Percentiles rank a stretch among this genome's conserved stretches.
Evolutionary conservation across 2,113 vertebrate genomes (phyloP).

Genomic region (Rostratula benghalensis): DNA sequence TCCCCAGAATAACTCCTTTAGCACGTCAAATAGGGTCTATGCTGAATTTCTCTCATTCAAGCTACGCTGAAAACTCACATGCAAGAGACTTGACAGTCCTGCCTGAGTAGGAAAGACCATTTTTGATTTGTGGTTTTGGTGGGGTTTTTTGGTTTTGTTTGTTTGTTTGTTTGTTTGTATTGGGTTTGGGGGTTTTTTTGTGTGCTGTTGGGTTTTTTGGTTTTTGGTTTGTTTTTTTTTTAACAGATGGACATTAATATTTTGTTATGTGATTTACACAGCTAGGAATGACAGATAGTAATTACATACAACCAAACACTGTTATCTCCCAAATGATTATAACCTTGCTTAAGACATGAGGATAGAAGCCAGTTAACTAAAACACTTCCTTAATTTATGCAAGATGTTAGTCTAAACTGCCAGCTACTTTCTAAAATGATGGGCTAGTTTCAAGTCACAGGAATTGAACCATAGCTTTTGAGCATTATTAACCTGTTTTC

Average conservation of each 20-base stretch:
- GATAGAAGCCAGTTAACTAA: background rate
- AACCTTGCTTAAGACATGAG: background rate
- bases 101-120: background rate
- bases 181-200: too few species aligned
- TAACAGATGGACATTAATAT: background rate
- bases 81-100: background rate
- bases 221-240: background rate
- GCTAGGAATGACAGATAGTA: background rate
- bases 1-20: background rate
- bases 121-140: too few species aligned
- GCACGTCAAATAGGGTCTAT: background rate
- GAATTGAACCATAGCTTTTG: background rate
- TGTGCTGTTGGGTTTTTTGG: too few species aligned
- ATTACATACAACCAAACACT: background rate
- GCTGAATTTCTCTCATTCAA: background rate
- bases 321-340: background rate
- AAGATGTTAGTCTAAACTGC: background rate
- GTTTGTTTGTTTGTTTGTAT: too few species aligned
- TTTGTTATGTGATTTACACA: background rate
- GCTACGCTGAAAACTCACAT: background rate
- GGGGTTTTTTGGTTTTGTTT: too few species aligned
- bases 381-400: background rate
- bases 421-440: background rate
- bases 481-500: background rate
- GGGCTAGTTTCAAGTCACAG: background rate